Conservation (phyloP, 2,888 invertebrate species). For the Diaphora mendica region DNA sequence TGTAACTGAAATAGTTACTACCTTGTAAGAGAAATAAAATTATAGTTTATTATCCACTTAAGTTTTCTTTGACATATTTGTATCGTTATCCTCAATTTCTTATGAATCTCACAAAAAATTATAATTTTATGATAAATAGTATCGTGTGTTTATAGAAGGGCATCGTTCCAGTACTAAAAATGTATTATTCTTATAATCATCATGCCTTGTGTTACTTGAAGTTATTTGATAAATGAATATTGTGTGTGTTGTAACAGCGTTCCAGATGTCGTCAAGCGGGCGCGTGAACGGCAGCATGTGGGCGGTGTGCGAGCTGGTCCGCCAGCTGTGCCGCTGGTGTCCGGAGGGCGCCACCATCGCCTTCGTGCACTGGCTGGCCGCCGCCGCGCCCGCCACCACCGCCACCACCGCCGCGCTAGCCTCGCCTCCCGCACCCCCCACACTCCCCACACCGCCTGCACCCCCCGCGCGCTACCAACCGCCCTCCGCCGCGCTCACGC, state of each 20-base stretch:
- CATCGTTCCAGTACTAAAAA: too few species aligned
- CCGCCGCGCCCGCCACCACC: constrained; percentile 73
- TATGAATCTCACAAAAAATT: too few species aligned
- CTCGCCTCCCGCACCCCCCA: constrained; percentile 55
- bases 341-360: constrained; percentile 88
- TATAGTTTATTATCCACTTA: too few species aligned
- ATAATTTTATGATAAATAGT: too few species aligned
- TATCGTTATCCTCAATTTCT: too few species aligned
- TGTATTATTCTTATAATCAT: too few species aligned
- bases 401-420: constrained; percentile 80
- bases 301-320: constrained; percentile 92
- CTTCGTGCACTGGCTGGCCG: constrained; percentile 91
- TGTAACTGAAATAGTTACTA: too few species aligned
- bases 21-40: too few species aligned
- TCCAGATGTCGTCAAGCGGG: constrained; percentile 57
- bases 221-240: too few species aligned
- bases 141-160: too few species aligned
- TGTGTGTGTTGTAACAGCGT: constrained; percentile 56
- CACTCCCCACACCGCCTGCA: constrained; percentile 60
- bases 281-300: constrained; percentile 74
- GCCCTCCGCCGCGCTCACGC: constrained; percentile 85
- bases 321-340: constrained; percentile 90
- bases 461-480: constrained; percentile 73
- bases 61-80: too few species aligned
- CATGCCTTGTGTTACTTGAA: too few species aligned